phyloP scores from a whole-genome alignment of 2,888 invertebrate genomes.

The Lymantria monacha region DNA sequence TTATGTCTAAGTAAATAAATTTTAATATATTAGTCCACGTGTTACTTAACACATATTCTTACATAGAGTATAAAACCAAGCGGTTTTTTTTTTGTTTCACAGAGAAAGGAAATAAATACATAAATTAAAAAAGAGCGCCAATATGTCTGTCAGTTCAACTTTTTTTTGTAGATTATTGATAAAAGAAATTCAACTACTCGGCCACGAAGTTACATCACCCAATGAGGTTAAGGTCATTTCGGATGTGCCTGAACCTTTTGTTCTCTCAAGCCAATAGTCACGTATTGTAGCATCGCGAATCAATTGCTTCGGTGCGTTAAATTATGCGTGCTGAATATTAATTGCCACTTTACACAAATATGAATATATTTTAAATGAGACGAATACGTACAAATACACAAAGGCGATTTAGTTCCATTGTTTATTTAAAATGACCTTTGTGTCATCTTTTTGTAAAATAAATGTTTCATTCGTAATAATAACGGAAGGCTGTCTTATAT shows the following conservation, averaged over 20 bases:
- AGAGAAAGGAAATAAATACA: background rate
- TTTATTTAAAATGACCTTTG: background rate
- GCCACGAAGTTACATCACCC: slow-evolving; percentile 29
- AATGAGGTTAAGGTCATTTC: slow-evolving; percentile 50
- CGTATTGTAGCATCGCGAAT: slow-evolving; percentile 34
- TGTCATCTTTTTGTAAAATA: too few relatives aligned
- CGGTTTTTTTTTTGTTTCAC: too few relatives aligned
- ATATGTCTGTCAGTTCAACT: background rate
- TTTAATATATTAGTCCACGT: too few relatives aligned
- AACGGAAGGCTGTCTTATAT: too few relatives aligned
- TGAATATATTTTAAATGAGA: slow-evolving; percentile 13
- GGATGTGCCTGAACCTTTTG: slow-evolving; percentile 43
- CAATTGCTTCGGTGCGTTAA: slow-evolving; percentile 35
- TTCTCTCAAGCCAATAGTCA: slow-evolving; percentile 31
- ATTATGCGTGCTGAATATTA: slow-evolving; percentile 41
- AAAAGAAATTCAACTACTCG: background rate
- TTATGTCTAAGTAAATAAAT: too few relatives aligned
- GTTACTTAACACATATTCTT: too few relatives aligned
- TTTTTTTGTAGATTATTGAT: background rate
- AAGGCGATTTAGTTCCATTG: slow-evolving; percentile 6
- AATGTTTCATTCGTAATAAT: too few relatives aligned
- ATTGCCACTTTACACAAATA: slow-evolving; percentile 21
- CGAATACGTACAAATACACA: slow-evolving; percentile 7
- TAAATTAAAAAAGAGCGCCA: background rate
- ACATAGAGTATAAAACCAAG: too few relatives aligned